phyloP scores from a whole-genome alignment of 2,888 invertebrate genomes.

The Sicus ferrugineus region DNA sequence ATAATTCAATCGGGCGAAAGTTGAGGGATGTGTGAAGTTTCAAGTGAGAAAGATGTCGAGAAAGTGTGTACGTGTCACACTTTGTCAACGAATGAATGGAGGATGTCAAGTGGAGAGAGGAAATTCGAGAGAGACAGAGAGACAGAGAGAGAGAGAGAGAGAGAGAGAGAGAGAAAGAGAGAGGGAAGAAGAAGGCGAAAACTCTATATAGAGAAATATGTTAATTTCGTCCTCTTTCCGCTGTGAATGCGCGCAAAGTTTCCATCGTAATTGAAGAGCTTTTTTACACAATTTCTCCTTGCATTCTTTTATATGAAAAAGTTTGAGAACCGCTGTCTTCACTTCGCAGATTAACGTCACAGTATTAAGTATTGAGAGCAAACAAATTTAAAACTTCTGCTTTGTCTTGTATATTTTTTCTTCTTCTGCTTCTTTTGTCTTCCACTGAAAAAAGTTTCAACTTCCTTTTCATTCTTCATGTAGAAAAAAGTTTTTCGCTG shows the following conservation, averaged over 20 bases:
- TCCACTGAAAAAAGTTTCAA: background rate
- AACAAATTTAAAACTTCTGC: background rate
- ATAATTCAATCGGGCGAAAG: too few species aligned
- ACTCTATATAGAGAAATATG: background rate
- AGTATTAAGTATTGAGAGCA: background rate
- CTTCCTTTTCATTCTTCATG: background rate
- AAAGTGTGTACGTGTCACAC: too few species aligned
- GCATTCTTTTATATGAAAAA: background rate
- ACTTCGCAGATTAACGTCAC: background rate
- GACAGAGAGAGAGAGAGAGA: background rate
- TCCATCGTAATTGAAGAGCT: background rate
- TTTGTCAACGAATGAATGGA: too few species aligned
- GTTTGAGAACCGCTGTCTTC: background rate
- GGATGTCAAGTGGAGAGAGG: background rate
- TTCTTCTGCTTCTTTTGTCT: background rate
- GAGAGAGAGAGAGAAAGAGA: background rate
- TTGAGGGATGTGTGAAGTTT: too few species aligned
- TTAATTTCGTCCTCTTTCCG: background rate
- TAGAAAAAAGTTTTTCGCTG: background rate
- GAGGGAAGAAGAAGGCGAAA: background rate
- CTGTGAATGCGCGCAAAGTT: background rate
- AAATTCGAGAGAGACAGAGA: background rate
- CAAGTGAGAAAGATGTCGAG: too few species aligned
- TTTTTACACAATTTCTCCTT: background rate
- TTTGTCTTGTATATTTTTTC: background rate